Evolutionary conservation across 1,140 invertebrate species (phyloP), one percentile per base, ranked within the genome.

Genomic region (Brachionus paranguensis): DNA sequence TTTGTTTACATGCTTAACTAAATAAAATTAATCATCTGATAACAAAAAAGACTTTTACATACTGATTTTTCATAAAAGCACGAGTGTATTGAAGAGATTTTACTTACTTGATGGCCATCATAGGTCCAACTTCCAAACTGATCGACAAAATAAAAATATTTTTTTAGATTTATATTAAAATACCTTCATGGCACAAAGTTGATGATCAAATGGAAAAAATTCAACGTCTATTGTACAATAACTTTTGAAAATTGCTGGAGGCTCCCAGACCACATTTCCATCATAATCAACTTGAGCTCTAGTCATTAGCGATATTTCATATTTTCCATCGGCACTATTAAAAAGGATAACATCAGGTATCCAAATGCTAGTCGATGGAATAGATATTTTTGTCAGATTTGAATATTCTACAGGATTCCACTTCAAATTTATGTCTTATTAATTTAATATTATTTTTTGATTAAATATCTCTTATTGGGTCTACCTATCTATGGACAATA

Each of bases 221-320:
- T 95, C 96, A 45, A 99, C 83, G 47, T 78, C 74, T 11, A 96
- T 96, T 89, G 96, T 94, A 87, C 97, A 99, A 0, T 95, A 97
- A 27, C 95, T 97, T 89, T 98, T 98, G 90, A 98, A 99, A 90
- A 99, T 98, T 0, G 97, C 97, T 1, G 97, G 97, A 0, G 97
- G 97, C 88, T 84, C 72, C 89, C 88, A 89, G 68, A 93, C 92
- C 12, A 97, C 95, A 88, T 95, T 94, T 0, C 96, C 95, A 0
- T 93, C 95, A 86, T 94, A 94, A 85, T 94, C 94, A 0, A 96
- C 89, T 3, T 94, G 96, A 1, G 95, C 96, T 90, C 98, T 98
- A 2, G 96, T 98, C 95, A 97, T 97, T 12, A 97, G 90, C 1
- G 95, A 96, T 47, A 97, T 96, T 90, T 98, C 96, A 89, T 97